Percentiles rank a stretch among this genome's conserved stretches.
phyloP scores from a whole-genome alignment of 1,140 invertebrate species.

The Polypedilum pembai region DNA sequence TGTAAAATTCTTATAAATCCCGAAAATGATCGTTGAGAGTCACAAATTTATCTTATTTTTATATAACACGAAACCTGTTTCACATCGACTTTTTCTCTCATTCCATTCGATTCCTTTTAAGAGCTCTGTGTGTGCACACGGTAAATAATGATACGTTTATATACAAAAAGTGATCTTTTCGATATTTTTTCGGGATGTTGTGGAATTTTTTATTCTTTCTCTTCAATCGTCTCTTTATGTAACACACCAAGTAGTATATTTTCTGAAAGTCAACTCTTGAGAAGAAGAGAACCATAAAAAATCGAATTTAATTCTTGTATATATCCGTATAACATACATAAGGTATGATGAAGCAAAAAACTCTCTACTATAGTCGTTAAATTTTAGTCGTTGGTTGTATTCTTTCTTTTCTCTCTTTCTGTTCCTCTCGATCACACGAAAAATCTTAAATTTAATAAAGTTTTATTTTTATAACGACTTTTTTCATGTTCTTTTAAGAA shows the following conservation, averaged over 20 bases:
- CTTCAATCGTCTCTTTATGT: not conserved
- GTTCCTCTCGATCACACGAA: not conserved
- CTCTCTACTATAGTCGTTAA: slow-evolving; percentile 15
- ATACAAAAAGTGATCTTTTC: slow-evolving; percentile 17
- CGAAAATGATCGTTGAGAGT: slow-evolving; percentile 1
- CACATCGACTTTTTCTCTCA: not conserved
- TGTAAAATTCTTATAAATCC: slow-evolving; percentile 19
- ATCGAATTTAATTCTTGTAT: slow-evolving; percentile 26
- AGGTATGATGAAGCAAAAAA: slow-evolving; percentile 9
- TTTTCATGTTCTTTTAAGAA: not conserved
- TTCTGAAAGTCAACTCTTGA: slow-evolving; percentile 14
- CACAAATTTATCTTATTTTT: slow-evolving; percentile 19
- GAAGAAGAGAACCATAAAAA: slow-evolving; percentile 22
- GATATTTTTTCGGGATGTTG: slow-evolving; percentile 6
- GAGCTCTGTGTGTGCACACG: not conserved
- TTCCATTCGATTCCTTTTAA: not conserved
- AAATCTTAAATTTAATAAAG: slow-evolving; percentile 14
- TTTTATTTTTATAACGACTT: not conserved
- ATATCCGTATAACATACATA: not conserved
- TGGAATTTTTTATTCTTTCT: slow-evolving; percentile 6
- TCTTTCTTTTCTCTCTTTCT: not conserved
- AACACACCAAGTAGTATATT: not conserved
- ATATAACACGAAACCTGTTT: slow-evolving; percentile 12
- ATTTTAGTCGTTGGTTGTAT: not conserved
- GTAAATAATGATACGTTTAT: slow-evolving; percentile 19